These are phyloP conservation scores for Diplodus puntazzo DNA, from an alignment of 2,797 vertebrate species.

Conservation along the genomic window DNA sequence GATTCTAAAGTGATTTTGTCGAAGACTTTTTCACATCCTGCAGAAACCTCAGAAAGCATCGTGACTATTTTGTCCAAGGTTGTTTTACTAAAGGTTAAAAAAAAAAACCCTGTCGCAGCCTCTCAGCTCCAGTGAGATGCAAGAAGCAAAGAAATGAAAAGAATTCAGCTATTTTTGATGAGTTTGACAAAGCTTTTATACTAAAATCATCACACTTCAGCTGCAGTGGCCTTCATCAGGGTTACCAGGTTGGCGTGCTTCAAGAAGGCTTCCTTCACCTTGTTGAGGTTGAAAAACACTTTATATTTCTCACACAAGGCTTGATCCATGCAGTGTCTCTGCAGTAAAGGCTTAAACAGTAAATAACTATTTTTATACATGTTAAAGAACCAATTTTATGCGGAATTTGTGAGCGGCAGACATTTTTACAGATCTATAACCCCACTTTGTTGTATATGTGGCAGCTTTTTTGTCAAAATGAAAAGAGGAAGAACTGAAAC, in stretches of 20 bases:
- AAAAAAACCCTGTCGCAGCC: background rate
- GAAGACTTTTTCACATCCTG: slow-evolving; percentile 18
- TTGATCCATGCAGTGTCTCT: slow-evolving; percentile 21
- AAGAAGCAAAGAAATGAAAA: slow-evolving; percentile 41
- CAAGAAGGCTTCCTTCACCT: slow-evolving; percentile 39
- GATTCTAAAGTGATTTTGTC: background rate
- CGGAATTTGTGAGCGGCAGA: background rate
- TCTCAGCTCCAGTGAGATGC: slow-evolving; percentile 10
- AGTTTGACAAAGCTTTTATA: slow-evolving; percentile 55
- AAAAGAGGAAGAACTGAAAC: slow-evolving; percentile 1
- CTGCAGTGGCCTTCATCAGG: slow-evolving; percentile 54
- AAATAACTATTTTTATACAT: slow-evolving; percentile 26
- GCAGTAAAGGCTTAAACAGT: background rate
- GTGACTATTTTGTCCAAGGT: slow-evolving; percentile 49
- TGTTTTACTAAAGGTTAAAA: slow-evolving; percentile 24
- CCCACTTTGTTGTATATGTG: background rate
- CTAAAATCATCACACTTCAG: slow-evolving; percentile 43
- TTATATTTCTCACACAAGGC: slow-evolving; percentile 2
- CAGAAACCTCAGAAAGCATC: slow-evolving; percentile 1
- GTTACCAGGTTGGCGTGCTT: slow-evolving; percentile 19
- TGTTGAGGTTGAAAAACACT: background rate
- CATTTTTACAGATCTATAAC: slow-evolving; percentile 7
- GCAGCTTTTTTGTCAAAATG: background rate
- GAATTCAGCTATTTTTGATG: slow-evolving; percentile 44
- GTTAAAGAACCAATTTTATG: slow-evolving; percentile 2